phyloP scores from a whole-genome alignment of 2,797 vertebrate species.

The Austrolebias charrua region DNA sequence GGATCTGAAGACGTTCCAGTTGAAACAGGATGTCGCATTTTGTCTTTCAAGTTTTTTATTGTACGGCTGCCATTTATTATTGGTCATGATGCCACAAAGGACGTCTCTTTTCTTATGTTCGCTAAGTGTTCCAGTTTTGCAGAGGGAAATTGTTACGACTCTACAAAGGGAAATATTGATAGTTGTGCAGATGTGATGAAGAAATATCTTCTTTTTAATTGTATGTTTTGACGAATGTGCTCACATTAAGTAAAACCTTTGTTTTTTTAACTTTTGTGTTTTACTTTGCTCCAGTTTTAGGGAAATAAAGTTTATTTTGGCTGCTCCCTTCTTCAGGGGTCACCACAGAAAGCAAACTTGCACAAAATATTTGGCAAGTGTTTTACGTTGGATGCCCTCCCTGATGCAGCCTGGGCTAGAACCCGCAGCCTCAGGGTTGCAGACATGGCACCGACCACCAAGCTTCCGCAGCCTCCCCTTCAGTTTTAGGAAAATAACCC shows the following conservation, averaged over 20 bases:
- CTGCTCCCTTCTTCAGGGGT: no score
- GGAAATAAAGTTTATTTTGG: no score
- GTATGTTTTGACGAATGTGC: constrained; percentile 14
- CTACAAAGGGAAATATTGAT: constrained; percentile 34
- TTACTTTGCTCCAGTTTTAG: constrained; percentile 19
- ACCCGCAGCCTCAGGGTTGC: no score
- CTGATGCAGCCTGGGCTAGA: no score
- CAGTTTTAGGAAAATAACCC: constrained; percentile 18
- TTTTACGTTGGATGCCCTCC: no score
- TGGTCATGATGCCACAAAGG: constrained; percentile 34
- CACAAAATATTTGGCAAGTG: no score
- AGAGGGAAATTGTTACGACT: constrained; percentile 48
- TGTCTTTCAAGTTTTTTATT: constrained; percentile 35
- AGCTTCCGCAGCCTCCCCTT: neutral
- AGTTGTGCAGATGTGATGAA: constrained; percentile 26
- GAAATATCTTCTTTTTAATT: constrained; percentile 22
- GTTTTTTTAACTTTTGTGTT: constrained; percentile 38
- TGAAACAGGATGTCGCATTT: constrained; percentile 37
- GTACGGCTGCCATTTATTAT: constrained; percentile 34
- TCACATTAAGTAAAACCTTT: constrained; percentile 5
- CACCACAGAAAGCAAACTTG: no score
- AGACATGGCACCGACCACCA: no score
- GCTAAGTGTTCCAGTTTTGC: constrained; percentile 35
- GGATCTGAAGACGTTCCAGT: constrained; percentile 31
- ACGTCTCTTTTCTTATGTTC: constrained; percentile 48